Base-by-base conservation (phyloP, 2,797 vertebrate species). In the Labeo calbasu region DNA sequence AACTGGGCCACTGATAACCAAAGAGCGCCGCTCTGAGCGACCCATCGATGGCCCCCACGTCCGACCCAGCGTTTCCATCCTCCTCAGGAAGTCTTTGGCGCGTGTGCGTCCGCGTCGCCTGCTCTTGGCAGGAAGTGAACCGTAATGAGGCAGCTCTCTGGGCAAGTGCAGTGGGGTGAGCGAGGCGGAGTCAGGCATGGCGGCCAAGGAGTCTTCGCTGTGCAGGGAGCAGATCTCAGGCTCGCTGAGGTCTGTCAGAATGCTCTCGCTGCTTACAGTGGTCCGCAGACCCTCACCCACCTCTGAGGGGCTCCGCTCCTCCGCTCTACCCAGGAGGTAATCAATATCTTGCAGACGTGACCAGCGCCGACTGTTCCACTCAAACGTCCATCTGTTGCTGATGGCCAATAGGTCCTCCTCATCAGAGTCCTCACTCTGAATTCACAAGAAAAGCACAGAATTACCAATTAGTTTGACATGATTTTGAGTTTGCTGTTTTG, bases 331-430 rank as follows among this genome's bases (percentile, higher is more conserved):
- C 81, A 88, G 86, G 78, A 90, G 81, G n/a, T 94, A 91, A 86
- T 97, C 96, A 77, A 97, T 94, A 91, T 98, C 96, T 87, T 97
- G 96, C 90, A 99, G 94, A 57, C 98, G 96, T 90, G 98, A 99
- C 98, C 98, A 99, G 79, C 97, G 95, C 83, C 95, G 95, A 92
- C 98, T 99, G 90, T 95, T 96, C 94, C 96, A 96, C 93, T 99
- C 97, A 94, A 99, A 99, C 82, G 97, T 99, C 98, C 98, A 99
- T 97, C 97, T 98, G 94, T 96, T 97, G 89, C 98, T 99, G 94
- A 99, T 96, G 65, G 97, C 97, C 89, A 98, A 97, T 84, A 97
- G 92, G 65, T 99, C 98, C 92, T 99, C 98, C 92, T 99, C 98
- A 95, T 99, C 98, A 4, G 98, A 99, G 92, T 99, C 98, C 93